Evolutionary conservation across 2,888 invertebrate genomes (phyloP).

Genomic region (Cylindroiulus punctatus): DNA sequence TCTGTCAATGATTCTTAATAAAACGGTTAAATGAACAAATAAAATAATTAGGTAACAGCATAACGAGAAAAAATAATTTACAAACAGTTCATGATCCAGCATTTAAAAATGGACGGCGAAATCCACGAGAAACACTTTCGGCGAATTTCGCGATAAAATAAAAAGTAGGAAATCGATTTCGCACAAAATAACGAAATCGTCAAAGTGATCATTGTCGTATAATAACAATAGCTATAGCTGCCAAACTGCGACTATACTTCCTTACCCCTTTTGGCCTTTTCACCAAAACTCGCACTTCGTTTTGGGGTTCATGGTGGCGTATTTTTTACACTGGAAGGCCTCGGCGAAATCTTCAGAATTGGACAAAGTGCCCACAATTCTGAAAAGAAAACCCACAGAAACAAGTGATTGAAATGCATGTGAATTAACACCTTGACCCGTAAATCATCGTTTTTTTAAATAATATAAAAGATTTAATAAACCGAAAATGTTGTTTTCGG

Average conservation of each 20-base stretch:
- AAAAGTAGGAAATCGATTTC: conserved; percentile 39
- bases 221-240: neutral
- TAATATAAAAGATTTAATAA: too few relatives aligned
- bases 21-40: conserved; percentile 8
- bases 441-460: too few relatives aligned
- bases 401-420: too few relatives aligned
- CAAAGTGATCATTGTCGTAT: neutral
- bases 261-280: neutral
- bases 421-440: too few relatives aligned
- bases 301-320: conserved; percentile 82
- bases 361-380: conserved; percentile 81
- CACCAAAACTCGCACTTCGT: conserved; percentile 70
- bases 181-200: neutral
- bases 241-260: neutral
- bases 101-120: conserved; percentile 16
- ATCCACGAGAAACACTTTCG: neutral
- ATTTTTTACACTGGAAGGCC: conserved; percentile 76
- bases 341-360: conserved; percentile 81
- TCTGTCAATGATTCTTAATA: neutral
- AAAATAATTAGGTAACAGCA: neutral
- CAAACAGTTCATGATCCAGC: conserved; percentile 38
- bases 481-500: too few relatives aligned
- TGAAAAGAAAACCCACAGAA: conserved; percentile 58
- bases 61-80: conserved; percentile 8
- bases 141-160: neutral